Conservation (phyloP, 2,888 invertebrate genomes). For the Eupithecia pulchellata region DNA sequence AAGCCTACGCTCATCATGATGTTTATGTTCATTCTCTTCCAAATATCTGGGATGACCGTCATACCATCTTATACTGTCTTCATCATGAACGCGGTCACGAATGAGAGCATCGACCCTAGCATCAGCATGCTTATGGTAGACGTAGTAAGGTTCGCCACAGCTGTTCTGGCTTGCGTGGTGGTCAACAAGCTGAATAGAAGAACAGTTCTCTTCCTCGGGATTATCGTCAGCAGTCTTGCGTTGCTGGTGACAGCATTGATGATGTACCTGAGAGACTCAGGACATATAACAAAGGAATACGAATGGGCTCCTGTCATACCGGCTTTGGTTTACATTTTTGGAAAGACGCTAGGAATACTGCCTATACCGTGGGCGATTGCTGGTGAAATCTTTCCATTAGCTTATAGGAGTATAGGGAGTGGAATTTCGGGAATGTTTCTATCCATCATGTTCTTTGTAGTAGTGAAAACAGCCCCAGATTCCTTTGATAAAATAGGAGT, state of each 20-base stretch:
- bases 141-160: conserved; percentile 85
- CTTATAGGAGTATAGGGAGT: conserved; percentile 87
- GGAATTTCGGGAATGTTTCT: conserved; percentile 87
- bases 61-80: conserved; percentile 89
- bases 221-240: conserved; percentile 84
- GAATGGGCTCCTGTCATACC: conserved; percentile 80
- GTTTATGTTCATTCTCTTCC: conserved; percentile 88
- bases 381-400: conserved; percentile 88
- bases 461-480: conserved; percentile 87
- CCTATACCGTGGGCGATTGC: conserved; percentile 90
- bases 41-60: conserved; percentile 89
- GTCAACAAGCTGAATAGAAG: conserved; percentile 86
- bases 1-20: conserved; percentile 87
- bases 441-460: conserved; percentile 87
- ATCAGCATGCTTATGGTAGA: conserved; percentile 88
- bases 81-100: conserved; percentile 86
- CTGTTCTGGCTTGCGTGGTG: conserved; percentile 86
- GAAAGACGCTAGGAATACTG: conserved; percentile 85
- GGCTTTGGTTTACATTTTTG: conserved; percentile 83
- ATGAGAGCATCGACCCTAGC: conserved; percentile 85
- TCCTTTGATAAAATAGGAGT: conserved; percentile 83
- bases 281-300: conserved; percentile 64
- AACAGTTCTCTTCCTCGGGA: conserved; percentile 86
- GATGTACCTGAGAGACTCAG: conserved; percentile 69
- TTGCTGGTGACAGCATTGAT: conserved; percentile 80